Evolutionary conservation across 2,113 vertebrate species (phyloP).

Genomic region (Podilymbus podiceps): DNA sequence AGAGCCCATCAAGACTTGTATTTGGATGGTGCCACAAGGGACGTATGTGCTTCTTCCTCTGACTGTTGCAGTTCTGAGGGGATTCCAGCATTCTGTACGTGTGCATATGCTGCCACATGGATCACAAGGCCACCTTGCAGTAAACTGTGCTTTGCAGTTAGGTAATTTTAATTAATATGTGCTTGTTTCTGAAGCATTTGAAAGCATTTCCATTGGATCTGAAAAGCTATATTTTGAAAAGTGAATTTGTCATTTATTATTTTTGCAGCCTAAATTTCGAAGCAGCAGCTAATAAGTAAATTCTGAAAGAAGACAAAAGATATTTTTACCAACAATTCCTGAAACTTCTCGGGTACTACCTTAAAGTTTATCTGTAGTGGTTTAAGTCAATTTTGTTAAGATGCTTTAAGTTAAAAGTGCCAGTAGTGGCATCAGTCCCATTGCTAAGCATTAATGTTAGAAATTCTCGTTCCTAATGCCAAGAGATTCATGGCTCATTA

Average conservation of each 20-base stretch:
- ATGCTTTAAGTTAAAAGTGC: background rate
- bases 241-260: background rate
- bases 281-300: background rate
- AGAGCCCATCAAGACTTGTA: background rate
- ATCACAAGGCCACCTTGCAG: background rate
- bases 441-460: background rate
- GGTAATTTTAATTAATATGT: background rate
- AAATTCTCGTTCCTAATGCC: slow-evolving; percentile 35
- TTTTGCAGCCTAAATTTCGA: background rate
- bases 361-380: background rate
- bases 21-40: background rate
- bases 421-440: background rate
- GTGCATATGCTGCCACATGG: background rate
- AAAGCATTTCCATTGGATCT: background rate
- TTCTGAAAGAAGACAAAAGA: background rate
- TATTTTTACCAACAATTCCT: background rate
- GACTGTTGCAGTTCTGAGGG: background rate
- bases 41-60: background rate
- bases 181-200: background rate
- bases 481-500: slow-evolving; percentile 26
- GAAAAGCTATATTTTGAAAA: background rate
- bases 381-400: slow-evolving; percentile 6
- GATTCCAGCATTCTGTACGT: background rate
- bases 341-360: background rate
- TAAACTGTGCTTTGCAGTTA: background rate